Evolutionary conservation across 2,888 invertebrate species (phyloP).

Genomic region (Lacanobia oleracea): DNA sequence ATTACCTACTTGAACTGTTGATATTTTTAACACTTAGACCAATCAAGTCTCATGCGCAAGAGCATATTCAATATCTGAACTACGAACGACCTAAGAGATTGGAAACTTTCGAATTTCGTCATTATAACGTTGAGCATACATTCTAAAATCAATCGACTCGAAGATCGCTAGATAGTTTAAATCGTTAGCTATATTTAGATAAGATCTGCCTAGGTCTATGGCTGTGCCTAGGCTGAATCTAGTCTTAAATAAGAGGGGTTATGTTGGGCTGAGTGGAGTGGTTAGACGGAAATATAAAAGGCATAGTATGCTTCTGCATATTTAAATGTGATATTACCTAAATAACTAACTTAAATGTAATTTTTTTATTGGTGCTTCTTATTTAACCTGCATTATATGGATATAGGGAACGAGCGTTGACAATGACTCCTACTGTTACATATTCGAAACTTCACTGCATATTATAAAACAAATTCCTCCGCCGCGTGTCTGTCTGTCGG

Average conservation of each 20-base stretch:
- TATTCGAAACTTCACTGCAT: too few species aligned
- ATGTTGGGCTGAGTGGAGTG: conserved; percentile 50
- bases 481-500: too few species aligned
- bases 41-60: conserved; percentile 7
- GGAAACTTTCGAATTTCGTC: conserved; percentile 15
- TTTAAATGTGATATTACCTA: conserved; percentile 45
- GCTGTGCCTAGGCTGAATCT: conserved; percentile 62
- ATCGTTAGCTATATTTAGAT: conserved; percentile 48
- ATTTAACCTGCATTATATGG: background rate
- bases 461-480: too few species aligned
- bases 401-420: background rate
- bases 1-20: background rate
- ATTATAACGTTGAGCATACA: conserved; percentile 16
- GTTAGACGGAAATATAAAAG: conserved; percentile 28
- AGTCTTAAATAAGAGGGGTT: conserved; percentile 54
- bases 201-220: conserved; percentile 64
- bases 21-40: background rate
- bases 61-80: conserved; percentile 32
- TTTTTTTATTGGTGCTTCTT: conserved; percentile 24
- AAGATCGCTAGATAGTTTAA: conserved; percentile 49
- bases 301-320: conserved; percentile 26
- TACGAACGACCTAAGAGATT: conserved; percentile 15
- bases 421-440: too few species aligned
- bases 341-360: conserved; percentile 24
- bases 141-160: conserved; percentile 41